These are phyloP conservation scores for Hydroisotoma schaefferi DNA, from an alignment of 2,888 invertebrate genomes.

Conservation along the genomic window DNA sequence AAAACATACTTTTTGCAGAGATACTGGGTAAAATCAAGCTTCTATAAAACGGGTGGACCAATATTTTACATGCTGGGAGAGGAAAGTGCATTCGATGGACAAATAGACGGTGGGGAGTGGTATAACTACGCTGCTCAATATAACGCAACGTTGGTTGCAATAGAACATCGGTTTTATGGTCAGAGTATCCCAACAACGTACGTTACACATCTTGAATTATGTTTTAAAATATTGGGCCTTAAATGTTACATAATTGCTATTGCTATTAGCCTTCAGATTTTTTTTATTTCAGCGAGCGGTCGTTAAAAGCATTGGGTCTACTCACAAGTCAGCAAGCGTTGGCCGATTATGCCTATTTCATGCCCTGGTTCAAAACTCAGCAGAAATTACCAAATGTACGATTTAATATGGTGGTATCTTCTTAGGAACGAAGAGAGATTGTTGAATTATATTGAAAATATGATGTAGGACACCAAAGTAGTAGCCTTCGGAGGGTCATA, in stretches of 20 bases:
- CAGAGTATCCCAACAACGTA: slow-evolving; percentile 25
- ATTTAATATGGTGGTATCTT: too few relatives aligned
- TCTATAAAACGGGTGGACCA: slow-evolving; percentile 20
- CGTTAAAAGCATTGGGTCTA: slow-evolving; percentile 42
- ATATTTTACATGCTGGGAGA: slow-evolving; percentile 31
- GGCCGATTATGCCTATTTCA: slow-evolving; percentile 55
- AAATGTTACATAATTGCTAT: too few relatives aligned
- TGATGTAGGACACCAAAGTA: neutral
- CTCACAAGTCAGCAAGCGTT: slow-evolving; percentile 56
- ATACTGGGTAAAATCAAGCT: slow-evolving; percentile 21
- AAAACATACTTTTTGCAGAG: slow-evolving; percentile 20
- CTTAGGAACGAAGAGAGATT: too few relatives aligned
- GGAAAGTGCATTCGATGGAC: slow-evolving; percentile 21
- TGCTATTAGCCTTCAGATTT: too few relatives aligned
- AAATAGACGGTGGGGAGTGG: slow-evolving; percentile 24
- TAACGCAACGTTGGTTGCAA: slow-evolving; percentile 19
- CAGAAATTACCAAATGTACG: too few relatives aligned
- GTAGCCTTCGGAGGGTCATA: slow-evolving; percentile 57
- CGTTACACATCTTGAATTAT: too few relatives aligned
- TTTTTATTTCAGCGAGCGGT: neutral
- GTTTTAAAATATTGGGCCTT: too few relatives aligned
- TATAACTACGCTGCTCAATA: slow-evolving; percentile 20
- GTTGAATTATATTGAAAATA: neutral
- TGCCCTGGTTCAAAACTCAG: too few relatives aligned
- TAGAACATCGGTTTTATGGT: slow-evolving; percentile 28